Evolutionary conservation across 2,797 vertebrate genomes (phyloP).

Genomic region (Xenopus petersii): DNA sequence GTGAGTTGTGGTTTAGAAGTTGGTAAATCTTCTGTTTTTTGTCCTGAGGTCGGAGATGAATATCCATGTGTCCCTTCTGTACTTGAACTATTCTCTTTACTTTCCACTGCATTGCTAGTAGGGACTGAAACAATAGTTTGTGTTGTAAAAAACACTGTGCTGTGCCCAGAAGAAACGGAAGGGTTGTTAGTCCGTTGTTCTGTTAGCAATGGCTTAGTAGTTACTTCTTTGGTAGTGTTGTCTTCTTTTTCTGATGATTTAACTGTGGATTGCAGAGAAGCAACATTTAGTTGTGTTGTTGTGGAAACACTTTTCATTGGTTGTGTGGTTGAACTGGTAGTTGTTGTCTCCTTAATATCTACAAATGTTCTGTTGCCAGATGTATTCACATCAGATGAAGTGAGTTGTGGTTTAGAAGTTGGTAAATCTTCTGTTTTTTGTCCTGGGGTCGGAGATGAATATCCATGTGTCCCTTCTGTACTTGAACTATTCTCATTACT

Average conservation of each 20-base stretch:
- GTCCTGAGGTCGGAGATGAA: too few relatives aligned
- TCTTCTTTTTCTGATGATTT: background rate
- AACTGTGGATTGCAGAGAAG: background rate
- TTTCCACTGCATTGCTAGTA: too few relatives aligned
- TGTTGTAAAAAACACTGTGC: too few relatives aligned
- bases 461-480: too few relatives aligned
- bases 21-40: background rate
- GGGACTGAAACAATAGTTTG: too few relatives aligned
- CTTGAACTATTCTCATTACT: too few relatives aligned
- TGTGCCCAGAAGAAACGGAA: background rate
- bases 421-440: background rate
- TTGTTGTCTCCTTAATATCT: constrained; percentile 2
- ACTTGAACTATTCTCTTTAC: too few relatives aligned
- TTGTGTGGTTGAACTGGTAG: background rate
- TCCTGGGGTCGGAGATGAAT: too few relatives aligned
- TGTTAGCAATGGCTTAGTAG: background rate
- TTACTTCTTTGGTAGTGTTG: background rate
- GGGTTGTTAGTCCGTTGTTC: background rate
- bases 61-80: too few relatives aligned
- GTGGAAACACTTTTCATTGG: background rate
- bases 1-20: background rate
- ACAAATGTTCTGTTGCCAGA: constrained; percentile 16
- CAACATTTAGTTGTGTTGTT: background rate
- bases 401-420: background rate
- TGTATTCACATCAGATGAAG: constrained; percentile 1